These are phyloP conservation scores for Ypsolopha sequella DNA, from an alignment of 2,888 invertebrate genomes.

Conservation along the genomic window DNA sequence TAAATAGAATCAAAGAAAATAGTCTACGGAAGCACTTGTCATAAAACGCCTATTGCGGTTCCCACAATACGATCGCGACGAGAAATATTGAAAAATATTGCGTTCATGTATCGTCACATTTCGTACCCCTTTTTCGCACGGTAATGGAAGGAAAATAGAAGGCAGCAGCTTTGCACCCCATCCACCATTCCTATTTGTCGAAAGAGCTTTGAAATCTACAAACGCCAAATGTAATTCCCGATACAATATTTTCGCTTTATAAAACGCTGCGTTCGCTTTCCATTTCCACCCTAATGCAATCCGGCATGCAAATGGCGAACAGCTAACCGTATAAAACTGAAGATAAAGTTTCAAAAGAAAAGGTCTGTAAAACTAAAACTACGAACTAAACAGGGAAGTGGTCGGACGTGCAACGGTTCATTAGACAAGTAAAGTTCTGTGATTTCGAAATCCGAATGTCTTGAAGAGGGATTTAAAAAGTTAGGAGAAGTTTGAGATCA, in stretches of 20 bases:
- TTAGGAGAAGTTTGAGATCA: background rate
- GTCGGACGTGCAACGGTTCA: constrained; percentile 30
- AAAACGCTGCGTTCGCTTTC: constrained; percentile 10
- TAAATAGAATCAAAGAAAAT: constrained; percentile 22
- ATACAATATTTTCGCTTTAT: constrained; percentile 20
- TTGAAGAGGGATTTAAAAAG: background rate
- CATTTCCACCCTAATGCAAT: constrained; percentile 20
- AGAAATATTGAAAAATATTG: constrained; percentile 46
- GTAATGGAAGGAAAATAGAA: constrained; percentile 39
- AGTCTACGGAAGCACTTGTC: constrained; percentile 14
- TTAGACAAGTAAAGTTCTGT: constrained; percentile 29
- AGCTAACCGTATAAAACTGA: constrained; percentile 20
- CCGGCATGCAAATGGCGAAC: constrained; percentile 32
- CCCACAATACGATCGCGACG: constrained; percentile 41
- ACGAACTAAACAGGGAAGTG: constrained; percentile 24
- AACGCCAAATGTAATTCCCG: constrained; percentile 30
- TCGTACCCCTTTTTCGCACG: constrained; percentile 33
- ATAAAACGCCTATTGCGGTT: constrained; percentile 28
- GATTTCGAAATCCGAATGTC: constrained; percentile 11
- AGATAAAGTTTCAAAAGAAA: constrained; percentile 22
- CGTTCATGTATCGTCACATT: constrained; percentile 25
- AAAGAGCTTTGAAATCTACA: constrained; percentile 7
- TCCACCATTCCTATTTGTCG: background rate
- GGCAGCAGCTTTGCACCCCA: background rate
- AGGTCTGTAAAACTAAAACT: constrained; percentile 31